Evolutionary conservation across 1,140 invertebrate species (phyloP), one percentile per base, ranked within the genome.

Genomic region (Magallana gigas): DNA sequence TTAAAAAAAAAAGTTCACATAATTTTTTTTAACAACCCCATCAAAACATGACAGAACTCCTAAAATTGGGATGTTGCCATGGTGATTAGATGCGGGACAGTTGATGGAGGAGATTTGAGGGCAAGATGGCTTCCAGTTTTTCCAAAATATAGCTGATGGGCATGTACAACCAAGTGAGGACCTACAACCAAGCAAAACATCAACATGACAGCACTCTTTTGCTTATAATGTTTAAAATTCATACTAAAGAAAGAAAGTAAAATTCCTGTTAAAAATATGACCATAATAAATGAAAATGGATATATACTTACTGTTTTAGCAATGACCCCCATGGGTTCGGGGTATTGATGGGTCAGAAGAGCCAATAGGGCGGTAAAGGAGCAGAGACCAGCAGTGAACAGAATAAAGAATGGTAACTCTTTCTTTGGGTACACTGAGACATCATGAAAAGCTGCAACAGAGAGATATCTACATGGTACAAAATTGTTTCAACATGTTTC

Each of bases 401-500:
- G 95, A 91, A 99, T 99, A 94, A 98, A 98, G 95, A 99, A 98
- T 84, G 98, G 98, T 83, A 99, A 95, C 94, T 99, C 98, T 93
- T 98, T 98, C 95, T 99, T 98, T 3, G 98, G 98, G 95, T 98
- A 99, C 1, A 99, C 98, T 23, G 98, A 99, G 1, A 99, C 97
- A 91, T 99, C 97, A 95, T 99, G 99, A 95, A 98, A 99, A 59
- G 97, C 96, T 94, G 93, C 86, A 95, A 95, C 86, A 83, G 90
- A 84, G 87, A 87, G 87, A 64, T 64, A 48, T 2, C 36, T 48
- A 48, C 36, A 48, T 48, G 36, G 36, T 48, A 48, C 1, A 48
- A 48, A 48, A 48, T 48, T 48, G 36, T 48, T 48, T 48, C 5
- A 48, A 4, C 36, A 4, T 48, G 36, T 48, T 48, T 48, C 36